Conservation (phyloP, 2,888 invertebrate genomes). For the Mimumesa dahlbomi region DNA sequence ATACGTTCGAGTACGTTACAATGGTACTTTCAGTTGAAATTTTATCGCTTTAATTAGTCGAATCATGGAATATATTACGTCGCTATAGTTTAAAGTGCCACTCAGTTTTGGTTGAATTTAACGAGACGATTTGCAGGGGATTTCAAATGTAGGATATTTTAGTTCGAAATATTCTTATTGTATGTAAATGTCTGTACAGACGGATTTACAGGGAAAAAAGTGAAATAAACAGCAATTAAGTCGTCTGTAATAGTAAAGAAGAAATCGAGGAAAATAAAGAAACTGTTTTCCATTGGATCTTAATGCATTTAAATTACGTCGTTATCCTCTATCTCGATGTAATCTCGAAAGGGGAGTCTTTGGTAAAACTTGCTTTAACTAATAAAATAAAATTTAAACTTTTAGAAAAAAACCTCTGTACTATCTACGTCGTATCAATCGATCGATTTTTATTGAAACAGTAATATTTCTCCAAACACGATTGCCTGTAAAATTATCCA, state of each 20-base stretch:
- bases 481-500: neutral
- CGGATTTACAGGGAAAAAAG: neutral
- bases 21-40: too few relatives aligned
- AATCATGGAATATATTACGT: too few relatives aligned
- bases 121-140: too few relatives aligned
- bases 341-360: neutral
- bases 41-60: too few relatives aligned
- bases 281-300: conserved; percentile 3
- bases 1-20: too few relatives aligned
- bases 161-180: too few relatives aligned
- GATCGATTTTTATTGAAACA: neutral
- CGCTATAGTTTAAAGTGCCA: too few relatives aligned
- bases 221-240: neutral
- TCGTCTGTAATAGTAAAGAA: neutral
- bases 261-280: conserved; percentile 5
- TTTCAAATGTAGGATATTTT: too few relatives aligned
- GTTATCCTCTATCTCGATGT: conserved; percentile 1
- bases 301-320: conserved; percentile 24
- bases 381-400: neutral
- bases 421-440: neutral
- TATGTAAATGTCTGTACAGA: neutral
- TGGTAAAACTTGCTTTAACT: neutral
- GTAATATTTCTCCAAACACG: neutral
- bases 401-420: neutral
- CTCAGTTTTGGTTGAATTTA: too few relatives aligned